Evolutionary conservation across 2,797 vertebrate genomes (phyloP), one percentile per base, ranked within the genome.

Genomic region (Coreius guichenoti): DNA sequence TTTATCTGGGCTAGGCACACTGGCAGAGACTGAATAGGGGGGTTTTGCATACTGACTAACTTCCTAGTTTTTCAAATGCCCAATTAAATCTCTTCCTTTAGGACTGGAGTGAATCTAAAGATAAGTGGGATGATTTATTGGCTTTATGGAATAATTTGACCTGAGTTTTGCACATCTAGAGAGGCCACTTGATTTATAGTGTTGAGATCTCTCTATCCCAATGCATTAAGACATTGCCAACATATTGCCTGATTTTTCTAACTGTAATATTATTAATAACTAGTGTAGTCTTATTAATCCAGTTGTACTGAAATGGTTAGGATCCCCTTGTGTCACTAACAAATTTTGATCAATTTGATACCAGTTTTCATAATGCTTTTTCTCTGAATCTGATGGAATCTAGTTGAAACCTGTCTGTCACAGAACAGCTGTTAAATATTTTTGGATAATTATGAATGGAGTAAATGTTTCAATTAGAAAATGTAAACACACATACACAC

Each of bases 1-100:
- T 87, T 89, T 87, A 89, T 89, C 84, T 85, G 49, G 70, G 69
- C 79, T 82, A 78, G 70, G 76, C 73, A 84, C 74, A 69, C 75
- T 84, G 85, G 39, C 45, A 73, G 47, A 77, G 29, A 72, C 73
- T 83, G n/a, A 81, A 86, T 86, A 39, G 72, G 23, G 72, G 72
- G 47, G 7, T 51, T 39, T 74, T 80, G 69, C 69, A 73, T 73
- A 80, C 69, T 74, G 82, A 58, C 68, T 36, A 69, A 87, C 49
- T 76, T 81, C 82, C 75, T 80, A 75, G 61, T 43, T 70, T 81
- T 81, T 68, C 49, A 67, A 65, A 72, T 76, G 43, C 49, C 72
- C 54, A 72, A 82, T 76, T 74, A 51, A 77, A 82, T 75, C 67
- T 23, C 61, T 88, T 81, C 63, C 83, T 81, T 72, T 26, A 26